These are phyloP conservation scores for Taurulus bubalis DNA, from an alignment of 2,113 vertebrate genomes.

Conservation along the genomic window DNA sequence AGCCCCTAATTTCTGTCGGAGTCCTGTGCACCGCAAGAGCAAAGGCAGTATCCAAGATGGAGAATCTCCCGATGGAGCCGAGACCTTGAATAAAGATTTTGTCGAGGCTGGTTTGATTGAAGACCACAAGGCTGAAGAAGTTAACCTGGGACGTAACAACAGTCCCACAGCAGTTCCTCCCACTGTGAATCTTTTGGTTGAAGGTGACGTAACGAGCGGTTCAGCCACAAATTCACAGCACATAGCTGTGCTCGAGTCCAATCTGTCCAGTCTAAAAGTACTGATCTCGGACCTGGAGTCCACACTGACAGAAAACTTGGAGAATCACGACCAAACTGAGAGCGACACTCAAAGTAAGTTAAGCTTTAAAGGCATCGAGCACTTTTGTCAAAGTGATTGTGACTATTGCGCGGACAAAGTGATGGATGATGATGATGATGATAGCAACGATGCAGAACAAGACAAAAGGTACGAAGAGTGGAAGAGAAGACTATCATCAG, in stretches of 20 bases:
- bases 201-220: background rate
- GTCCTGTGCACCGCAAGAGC: slow-evolving; percentile 73
- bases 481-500: slow-evolving; percentile 21
- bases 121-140: slow-evolving; percentile 11
- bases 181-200: background rate
- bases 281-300: slow-evolving; percentile 80
- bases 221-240: slow-evolving; percentile 59
- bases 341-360: slow-evolving; percentile 12
- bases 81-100: slow-evolving; percentile 21
- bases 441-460: background rate
- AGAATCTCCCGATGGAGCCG: background rate
- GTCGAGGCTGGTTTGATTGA: slow-evolving; percentile 27
- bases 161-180: background rate
- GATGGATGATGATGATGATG: background rate
- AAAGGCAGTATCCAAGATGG: slow-evolving; percentile 16
- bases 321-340: slow-evolving; percentile 24
- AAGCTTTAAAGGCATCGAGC: background rate
- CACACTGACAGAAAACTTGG: slow-evolving; percentile 63
- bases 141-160: background rate
- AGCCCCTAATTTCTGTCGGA: slow-evolving; percentile 69
- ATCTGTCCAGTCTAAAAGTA: slow-evolving; percentile 75
- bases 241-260: slow-evolving; percentile 78
- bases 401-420: slow-evolving; percentile 6
- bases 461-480: slow-evolving; percentile 3
- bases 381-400: background rate